A percentile compares a stretch with the other conserved stretches of the same genome.
These are phyloP conservation scores for Cetonia aurata DNA, from an alignment of 2,888 invertebrate genomes.

Conservation along the genomic window DNA sequence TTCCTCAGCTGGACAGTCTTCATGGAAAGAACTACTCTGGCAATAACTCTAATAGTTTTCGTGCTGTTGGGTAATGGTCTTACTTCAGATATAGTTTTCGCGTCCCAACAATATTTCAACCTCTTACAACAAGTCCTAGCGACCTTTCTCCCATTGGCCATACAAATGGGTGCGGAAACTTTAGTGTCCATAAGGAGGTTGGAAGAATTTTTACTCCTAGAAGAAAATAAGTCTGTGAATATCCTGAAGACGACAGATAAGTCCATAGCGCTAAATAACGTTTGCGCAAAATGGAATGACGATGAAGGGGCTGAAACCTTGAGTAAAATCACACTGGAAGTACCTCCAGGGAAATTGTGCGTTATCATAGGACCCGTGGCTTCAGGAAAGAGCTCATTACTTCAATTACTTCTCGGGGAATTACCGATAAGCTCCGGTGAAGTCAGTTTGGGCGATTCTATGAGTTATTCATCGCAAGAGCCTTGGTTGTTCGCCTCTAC, in stretches of 20 bases:
- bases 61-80: slow-evolving; percentile 76
- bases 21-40: slow-evolving; percentile 83
- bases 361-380: slow-evolving; percentile 94
- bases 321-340: slow-evolving; percentile 65
- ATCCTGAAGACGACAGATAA: slow-evolving; percentile 40
- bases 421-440: slow-evolving; percentile 68
- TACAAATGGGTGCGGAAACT: slow-evolving; percentile 72
- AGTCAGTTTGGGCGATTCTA: slow-evolving; percentile 67
- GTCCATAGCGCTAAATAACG: slow-evolving; percentile 51
- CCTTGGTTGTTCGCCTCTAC: slow-evolving; percentile 74
- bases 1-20: slow-evolving; percentile 82
- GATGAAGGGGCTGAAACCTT: slow-evolving; percentile 47
- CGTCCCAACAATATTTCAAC: slow-evolving; percentile 67
- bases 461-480: slow-evolving; percentile 75
- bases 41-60: slow-evolving; percentile 80
- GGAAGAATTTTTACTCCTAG: slow-evolving; percentile 69
- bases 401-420: slow-evolving; percentile 73
- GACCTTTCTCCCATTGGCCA: slow-evolving; percentile 71
- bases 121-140: slow-evolving; percentile 69
- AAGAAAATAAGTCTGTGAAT: slow-evolving; percentile 65
- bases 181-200: slow-evolving; percentile 69
- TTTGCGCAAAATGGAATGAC: slow-evolving; percentile 54
- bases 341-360: slow-evolving; percentile 69
- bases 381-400: slow-evolving; percentile 77
- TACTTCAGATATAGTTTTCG: slow-evolving; percentile 64